Conservation (phyloP, 2,888 invertebrate genomes). For the Yponomeuta sedellus region DNA sequence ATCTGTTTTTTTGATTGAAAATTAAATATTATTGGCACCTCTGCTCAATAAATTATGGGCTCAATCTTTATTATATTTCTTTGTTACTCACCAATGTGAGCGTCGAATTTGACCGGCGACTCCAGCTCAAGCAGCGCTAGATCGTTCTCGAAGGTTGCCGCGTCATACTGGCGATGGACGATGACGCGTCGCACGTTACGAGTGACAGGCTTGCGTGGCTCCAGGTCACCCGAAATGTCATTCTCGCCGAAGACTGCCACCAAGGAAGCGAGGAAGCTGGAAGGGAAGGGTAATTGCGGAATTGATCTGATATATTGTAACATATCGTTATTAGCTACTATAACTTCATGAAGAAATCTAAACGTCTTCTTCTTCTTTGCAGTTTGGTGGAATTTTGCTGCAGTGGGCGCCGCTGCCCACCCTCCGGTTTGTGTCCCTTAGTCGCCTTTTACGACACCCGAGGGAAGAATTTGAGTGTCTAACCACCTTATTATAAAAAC, state of each 20-base stretch:
- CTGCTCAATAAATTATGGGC: too few species aligned
- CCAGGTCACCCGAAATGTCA: slow-evolving; percentile 90
- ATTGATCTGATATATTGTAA: not conserved
- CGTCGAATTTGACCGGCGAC: slow-evolving; percentile 86
- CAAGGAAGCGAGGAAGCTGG: slow-evolving; percentile 89
- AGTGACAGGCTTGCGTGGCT: slow-evolving; percentile 84
- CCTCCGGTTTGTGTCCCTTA: too few species aligned
- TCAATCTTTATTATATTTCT: not conserved
- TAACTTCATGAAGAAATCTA: too few species aligned
- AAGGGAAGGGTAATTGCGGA: slow-evolving; percentile 5
- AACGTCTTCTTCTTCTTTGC: too few species aligned
- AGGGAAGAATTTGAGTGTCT: too few species aligned
- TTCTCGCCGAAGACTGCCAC: slow-evolving; percentile 95
- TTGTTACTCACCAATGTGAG: slow-evolving; percentile 82
- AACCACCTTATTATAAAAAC: too few species aligned
- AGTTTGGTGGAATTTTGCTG: too few species aligned
- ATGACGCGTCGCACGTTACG: slow-evolving; percentile 91
- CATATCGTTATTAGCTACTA: too few species aligned
- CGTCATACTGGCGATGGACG: slow-evolving; percentile 91
- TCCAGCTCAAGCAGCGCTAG: slow-evolving; percentile 91
- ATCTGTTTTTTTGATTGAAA: too few species aligned
- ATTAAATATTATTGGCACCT: too few species aligned
- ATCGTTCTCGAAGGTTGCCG: slow-evolving; percentile 94
- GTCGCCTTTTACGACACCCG: too few species aligned
- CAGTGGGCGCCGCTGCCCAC: too few species aligned